phyloP scores from a whole-genome alignment of 1,140 invertebrate genomes.

The Heterodera carotae region DNA sequence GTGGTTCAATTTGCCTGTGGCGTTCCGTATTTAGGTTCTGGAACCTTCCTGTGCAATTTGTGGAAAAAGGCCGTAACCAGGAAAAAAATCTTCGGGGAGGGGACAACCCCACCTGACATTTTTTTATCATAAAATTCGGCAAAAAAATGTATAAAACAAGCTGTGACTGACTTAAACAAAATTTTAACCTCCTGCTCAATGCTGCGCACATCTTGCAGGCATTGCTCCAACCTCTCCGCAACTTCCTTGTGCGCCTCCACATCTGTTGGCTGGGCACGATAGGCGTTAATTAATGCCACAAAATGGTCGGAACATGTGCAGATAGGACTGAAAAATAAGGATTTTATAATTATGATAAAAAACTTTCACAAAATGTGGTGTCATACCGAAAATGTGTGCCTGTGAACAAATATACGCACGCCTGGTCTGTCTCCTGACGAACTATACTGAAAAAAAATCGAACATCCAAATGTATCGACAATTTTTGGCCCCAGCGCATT shows the following conservation, averaged over 20 bases:
- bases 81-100: too few species aligned
- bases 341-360: neutral
- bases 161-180: too few species aligned
- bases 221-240: slow-evolving; percentile 20
- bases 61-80: too few species aligned
- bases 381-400: neutral
- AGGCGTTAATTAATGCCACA: neutral
- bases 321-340: neutral
- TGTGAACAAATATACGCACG: slow-evolving; percentile 6
- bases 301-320: slow-evolving; percentile 19
- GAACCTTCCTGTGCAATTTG: too few species aligned
- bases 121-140: too few species aligned
- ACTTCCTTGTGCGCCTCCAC: neutral
- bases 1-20: too few species aligned
- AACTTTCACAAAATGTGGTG: too few species aligned
- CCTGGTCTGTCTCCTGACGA: neutral
- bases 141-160: too few species aligned
- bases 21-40: too few species aligned
- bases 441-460: slow-evolving; percentile 6
- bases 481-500: too few species aligned
- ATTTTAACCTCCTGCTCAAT: slow-evolving; percentile 17
- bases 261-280: neutral
- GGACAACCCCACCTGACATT: too few species aligned
- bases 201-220: slow-evolving; percentile 6
- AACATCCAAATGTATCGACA: too few species aligned